These are phyloP conservation scores for Phaonia tiefii DNA, from an alignment of 2,888 invertebrate species.

Conservation along the genomic window DNA sequence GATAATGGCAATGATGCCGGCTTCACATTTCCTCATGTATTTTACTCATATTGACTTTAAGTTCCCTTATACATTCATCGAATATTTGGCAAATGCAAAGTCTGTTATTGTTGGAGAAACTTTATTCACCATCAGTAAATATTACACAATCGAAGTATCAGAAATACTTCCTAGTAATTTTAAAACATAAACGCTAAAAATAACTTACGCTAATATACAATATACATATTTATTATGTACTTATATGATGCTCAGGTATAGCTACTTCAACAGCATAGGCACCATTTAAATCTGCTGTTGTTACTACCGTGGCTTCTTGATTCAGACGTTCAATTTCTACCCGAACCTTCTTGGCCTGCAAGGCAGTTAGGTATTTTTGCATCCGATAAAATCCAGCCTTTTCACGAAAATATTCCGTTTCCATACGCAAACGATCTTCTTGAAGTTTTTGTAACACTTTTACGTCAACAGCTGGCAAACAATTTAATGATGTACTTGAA, in stretches of 20 bases:
- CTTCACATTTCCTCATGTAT: too few relatives aligned
- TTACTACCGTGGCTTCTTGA: conserved; percentile 45
- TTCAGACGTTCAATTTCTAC: conserved; percentile 67
- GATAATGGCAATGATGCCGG: too few relatives aligned
- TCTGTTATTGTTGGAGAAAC: too few relatives aligned
- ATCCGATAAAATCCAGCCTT: conserved; percentile 75
- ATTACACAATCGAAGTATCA: too few relatives aligned
- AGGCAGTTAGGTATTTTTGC: conserved; percentile 74
- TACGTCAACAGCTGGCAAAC: conserved; percentile 54
- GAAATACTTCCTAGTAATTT: too few relatives aligned
- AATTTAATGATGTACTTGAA: conserved; percentile 20
- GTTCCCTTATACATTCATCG: too few relatives aligned
- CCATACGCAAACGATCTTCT: conserved; percentile 73
- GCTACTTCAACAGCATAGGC: conserved; percentile 61
- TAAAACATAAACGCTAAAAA: too few relatives aligned
- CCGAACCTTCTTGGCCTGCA: conserved; percentile 72
- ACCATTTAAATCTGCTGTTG: conserved; percentile 54
- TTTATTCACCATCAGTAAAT: too few relatives aligned
- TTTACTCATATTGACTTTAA: too few relatives aligned
- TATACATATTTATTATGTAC: conserved; percentile 33
- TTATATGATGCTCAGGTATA: conserved; percentile 54
- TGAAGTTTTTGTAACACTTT: conserved; percentile 66
- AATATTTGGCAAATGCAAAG: too few relatives aligned
- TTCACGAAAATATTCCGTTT: conserved; percentile 74
- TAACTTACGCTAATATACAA: too few relatives aligned